phyloP scores from a whole-genome alignment of 2,888 invertebrate genomes.

The Eupithecia pulchellata region DNA sequence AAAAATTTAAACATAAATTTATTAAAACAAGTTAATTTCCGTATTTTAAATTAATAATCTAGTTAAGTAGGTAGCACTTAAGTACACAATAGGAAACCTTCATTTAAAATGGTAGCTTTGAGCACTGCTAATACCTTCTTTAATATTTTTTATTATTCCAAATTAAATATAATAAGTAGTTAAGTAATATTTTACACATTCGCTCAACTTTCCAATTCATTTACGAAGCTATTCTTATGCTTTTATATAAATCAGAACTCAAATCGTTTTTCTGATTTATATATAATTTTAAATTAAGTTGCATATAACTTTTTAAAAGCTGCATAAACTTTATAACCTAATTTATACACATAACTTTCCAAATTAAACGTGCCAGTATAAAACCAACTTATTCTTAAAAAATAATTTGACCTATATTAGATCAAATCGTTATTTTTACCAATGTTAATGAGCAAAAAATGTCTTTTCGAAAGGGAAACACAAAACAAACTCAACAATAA shows the following conservation, averaged over 20 bases:
- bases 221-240: background rate
- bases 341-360: conserved; percentile 14
- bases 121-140: conserved; percentile 39
- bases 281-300: background rate
- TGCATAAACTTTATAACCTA: background rate
- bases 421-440: too few relatives aligned
- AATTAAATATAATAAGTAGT: background rate
- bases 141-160: background rate
- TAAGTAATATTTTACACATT: conserved; percentile 17
- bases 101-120: conserved; percentile 42
- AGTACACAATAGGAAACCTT: conserved; percentile 43
- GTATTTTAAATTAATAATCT: background rate
- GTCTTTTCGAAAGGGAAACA: conserved; percentile 33
- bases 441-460: conserved; percentile 35
- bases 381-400: too few relatives aligned
- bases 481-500: conserved; percentile 10
- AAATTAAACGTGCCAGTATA: conserved; percentile 10
- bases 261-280: background rate
- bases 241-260: background rate
- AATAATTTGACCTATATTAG: too few relatives aligned
- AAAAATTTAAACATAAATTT: background rate
- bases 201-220: background rate
- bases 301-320: conserved; percentile 9
- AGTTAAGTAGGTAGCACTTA: conserved; percentile 32
- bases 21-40: conserved; percentile 12